Evolutionary conservation across 64 coral and sea anemone species (phyloP).

Genomic region (Dendrophyllia cribrosa): DNA sequence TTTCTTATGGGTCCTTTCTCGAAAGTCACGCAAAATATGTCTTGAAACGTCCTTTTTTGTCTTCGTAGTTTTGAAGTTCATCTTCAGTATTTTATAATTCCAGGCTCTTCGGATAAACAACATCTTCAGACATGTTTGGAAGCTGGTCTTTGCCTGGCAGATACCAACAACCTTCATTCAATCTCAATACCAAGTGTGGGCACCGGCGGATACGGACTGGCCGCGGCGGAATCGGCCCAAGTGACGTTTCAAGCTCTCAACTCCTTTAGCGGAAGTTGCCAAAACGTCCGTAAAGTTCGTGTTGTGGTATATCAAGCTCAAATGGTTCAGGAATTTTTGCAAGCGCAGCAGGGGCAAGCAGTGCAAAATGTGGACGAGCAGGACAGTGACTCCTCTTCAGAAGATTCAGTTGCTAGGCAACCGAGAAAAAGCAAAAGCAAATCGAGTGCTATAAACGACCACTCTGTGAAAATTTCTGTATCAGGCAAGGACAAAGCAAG

Average conservation of each 20-base stretch:
- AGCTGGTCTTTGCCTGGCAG: constrained; percentile 50
- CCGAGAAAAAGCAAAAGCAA: background rate
- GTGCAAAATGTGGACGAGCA: background rate
- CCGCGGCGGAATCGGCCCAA: constrained; percentile 37
- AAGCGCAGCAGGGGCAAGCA: constrained; percentile 27
- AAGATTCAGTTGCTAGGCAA: background rate
- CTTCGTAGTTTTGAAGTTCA: too few relatives aligned
- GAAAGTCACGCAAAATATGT: too few relatives aligned
- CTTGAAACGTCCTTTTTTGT: too few relatives aligned
- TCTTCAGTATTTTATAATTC: too few relatives aligned
- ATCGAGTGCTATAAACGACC: background rate
- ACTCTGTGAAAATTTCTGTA: constrained; percentile 26
- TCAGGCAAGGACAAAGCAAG: constrained; percentile 34
- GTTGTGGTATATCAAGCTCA: constrained; percentile 65
- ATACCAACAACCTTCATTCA: constrained; percentile 17
- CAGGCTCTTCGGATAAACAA: background rate
- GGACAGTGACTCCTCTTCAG: too few relatives aligned
- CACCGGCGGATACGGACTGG: constrained; percentile 49
- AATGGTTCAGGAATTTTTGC: constrained; percentile 58
- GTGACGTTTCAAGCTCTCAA: constrained; percentile 55
- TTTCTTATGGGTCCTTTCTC: too few relatives aligned
- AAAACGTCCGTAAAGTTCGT: constrained; percentile 33
- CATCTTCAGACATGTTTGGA: constrained; percentile 58
- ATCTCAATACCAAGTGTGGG: constrained; percentile 67
- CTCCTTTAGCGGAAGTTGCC: background rate